Base-by-base conservation (phyloP, 1,140 invertebrate genomes). In the Melitaea cinxia region DNA sequence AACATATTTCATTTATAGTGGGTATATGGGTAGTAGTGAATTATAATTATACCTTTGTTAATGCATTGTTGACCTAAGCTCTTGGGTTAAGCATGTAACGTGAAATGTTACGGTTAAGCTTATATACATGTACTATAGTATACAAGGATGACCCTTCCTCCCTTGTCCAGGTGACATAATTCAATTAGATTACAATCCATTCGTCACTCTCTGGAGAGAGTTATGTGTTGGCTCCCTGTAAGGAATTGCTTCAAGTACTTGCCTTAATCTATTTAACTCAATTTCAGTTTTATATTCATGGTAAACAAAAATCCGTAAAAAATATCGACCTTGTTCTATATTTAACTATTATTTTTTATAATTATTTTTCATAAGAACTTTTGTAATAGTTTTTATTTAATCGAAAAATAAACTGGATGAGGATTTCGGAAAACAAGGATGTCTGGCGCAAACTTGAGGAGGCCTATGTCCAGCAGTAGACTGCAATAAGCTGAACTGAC, bases 131-230 rank as follows among this genome's bases (percentile, higher is more conserved):
- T 19, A 17, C 7, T 17, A 9, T 33, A n/a, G n/a, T 7, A 42
- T 42, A 39, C 14, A 0, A 39, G 17, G 37, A 42, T 42, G 37
- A 42, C 37, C 35, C 35, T 39, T 5, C n/a, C n/a, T 39, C 42
- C 42, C 42, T 47, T 47, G 42, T 47, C 42, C 42, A 47, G 42
- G 42, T 47, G 42, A 47, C 21, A 47, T 47, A 47, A 47, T 47
- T 47, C 42, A 47, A 47, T 47, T 47, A 47, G 17, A 47, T 47
- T 47, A 47, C 42, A 21, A 21, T 23, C 9, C 42, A 47, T 47
- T 47, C 42, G 23, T 23, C 42, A 10, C 42, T 10, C 42, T 47
- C 42, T n/a, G 39, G 21, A 9, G 9, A 47, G 42, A 47, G 42
- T 47, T 47, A 47, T 47, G 19, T 47, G 42, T 47, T 23, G 19